Base-by-base conservation (phyloP, 2,888 invertebrate species). In the Osmoderma eremita region DNA sequence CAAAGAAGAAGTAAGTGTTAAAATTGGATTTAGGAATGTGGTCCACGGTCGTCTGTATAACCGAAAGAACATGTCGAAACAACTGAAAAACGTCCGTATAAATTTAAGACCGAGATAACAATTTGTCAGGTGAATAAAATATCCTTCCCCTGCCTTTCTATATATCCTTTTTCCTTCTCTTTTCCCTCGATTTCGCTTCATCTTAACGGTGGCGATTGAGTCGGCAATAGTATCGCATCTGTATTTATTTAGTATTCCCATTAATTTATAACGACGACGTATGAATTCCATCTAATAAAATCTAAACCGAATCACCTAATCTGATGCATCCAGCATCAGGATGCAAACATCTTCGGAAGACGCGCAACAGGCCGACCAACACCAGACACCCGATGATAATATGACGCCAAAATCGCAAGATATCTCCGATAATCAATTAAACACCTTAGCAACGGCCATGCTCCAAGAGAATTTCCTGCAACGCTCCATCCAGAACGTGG, bases 401-500 rank as follows among this genome's bases (percentile, higher is more conserved):
- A 68, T 69, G 65, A 62, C 72, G 18, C 67, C 73, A 54, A 72
- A 76, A 62, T 64, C 73, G 20, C 70, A 70, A 67, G 70, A 72
- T 68, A 70, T 45, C 36, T 13, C 67, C 83, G 81, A 85, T 82
- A 63, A 68, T 1, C 77, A 77, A 66, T 67, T 78, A 38, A 75
- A 77, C 30, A 30, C 5, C 49, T 81, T 84, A 69, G 83, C 84
- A 42, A 83, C 84, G 63, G 89, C 89, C 54, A 87, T 90, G 72
- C 79, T 88, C 73, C 88, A 88, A 80, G 88, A 88, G 78, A 88
- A 88, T 73, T 85, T 88, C 82, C 81, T 89, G 72, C 84, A 84
- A 75, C 77, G 84, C 58, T 83, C 84, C 41, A 81, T 87, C 15
- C 91, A 91, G 81, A 91, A 89, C 76, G 92, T 93, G 56, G 92